Evolutionary conservation across 2,888 invertebrate species (phyloP), one percentile per base, ranked within the genome.

Genomic region (Thumatha senex): DNA sequence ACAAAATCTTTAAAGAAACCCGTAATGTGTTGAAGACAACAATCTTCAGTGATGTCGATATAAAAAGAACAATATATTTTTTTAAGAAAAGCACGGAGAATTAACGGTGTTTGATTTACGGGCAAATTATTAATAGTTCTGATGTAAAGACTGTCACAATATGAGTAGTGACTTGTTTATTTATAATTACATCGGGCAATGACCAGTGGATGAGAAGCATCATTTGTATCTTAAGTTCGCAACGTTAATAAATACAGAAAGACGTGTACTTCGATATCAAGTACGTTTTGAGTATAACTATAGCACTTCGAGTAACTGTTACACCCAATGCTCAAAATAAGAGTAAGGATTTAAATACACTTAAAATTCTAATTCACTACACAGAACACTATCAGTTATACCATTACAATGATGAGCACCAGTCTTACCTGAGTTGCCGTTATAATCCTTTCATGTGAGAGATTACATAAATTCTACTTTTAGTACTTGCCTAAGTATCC

Each of bases 141-240:
- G 1, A 48, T 48, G 39, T 40, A 29, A 38, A 33, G 38, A 33
- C 31, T 48, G 46, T 31, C 51, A 56, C 52, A 52, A 51, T 56
- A 39, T 45, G 48, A 35, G 46, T 52, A 43, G 40, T 48, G 34
- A 43, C 35, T 41, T 49, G 45, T 42, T 46, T 65, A 45, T 34
- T 50, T 38, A 57, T 46, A 33, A 43, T 48, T 49, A 50, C 54
- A 18, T 14, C 50, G 57, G 51, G 38, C 62, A 54, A 46, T 43
- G 51, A 62, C 61, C 61, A 48, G 18, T 45, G 15, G 29, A 9
- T 31, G 30, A 42, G 35, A 38, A 43, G 47, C 35, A 61, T 29
- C n/a, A 30, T 45, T 24, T 45, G 36, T 30, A n/a, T 43, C 14
- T 31, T 31, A 14, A 41, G 14, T 35, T 44, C 13, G 24, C n/a